A percentile compares a stretch with the other conserved stretches of the same genome.
Conservation (phyloP, 2,888 invertebrate genomes). For the Agonopterix alstromeriana region DNA sequence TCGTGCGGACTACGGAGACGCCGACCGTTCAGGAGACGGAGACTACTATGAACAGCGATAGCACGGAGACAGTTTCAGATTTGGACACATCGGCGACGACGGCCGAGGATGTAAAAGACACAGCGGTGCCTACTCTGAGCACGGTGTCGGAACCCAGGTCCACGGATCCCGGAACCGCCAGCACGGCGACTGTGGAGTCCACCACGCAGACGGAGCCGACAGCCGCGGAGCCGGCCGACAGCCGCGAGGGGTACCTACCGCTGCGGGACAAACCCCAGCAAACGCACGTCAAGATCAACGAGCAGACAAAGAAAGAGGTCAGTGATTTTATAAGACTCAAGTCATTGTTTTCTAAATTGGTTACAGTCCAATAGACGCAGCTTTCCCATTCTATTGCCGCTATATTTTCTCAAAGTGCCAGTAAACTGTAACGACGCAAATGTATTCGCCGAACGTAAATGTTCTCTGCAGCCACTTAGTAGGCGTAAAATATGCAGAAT, state of each 20-base stretch:
- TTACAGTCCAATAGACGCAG: slow-evolving; percentile 59
- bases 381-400: slow-evolving; percentile 43
- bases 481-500: slow-evolving; percentile 25
- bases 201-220: slow-evolving; percentile 53
- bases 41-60: slow-evolving; percentile 67
- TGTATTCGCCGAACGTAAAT: slow-evolving; percentile 28
- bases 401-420: slow-evolving; percentile 37
- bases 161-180: slow-evolving; percentile 51
- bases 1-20: slow-evolving; percentile 53
- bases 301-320: slow-evolving; percentile 75
- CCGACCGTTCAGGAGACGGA: slow-evolving; percentile 61
- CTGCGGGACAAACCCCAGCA: slow-evolving; percentile 67
- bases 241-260: slow-evolving; percentile 68
- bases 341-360: slow-evolving; percentile 48
- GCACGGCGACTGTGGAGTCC: slow-evolving; percentile 50
- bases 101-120: slow-evolving; percentile 41
- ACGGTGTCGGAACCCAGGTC: slow-evolving; percentile 48
- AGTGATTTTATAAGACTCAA: slow-evolving; percentile 53
- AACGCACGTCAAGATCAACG: slow-evolving; percentile 71
- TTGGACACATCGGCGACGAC: slow-evolving; percentile 53
- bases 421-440: slow-evolving; percentile 34
- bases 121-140: slow-evolving; percentile 42
- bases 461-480: slow-evolving; percentile 15
- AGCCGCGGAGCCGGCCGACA: slow-evolving; percentile 52
- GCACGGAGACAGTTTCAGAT: slow-evolving; percentile 66